Conservation (phyloP, 2,888 invertebrate species). For the Lithophane socia region DNA sequence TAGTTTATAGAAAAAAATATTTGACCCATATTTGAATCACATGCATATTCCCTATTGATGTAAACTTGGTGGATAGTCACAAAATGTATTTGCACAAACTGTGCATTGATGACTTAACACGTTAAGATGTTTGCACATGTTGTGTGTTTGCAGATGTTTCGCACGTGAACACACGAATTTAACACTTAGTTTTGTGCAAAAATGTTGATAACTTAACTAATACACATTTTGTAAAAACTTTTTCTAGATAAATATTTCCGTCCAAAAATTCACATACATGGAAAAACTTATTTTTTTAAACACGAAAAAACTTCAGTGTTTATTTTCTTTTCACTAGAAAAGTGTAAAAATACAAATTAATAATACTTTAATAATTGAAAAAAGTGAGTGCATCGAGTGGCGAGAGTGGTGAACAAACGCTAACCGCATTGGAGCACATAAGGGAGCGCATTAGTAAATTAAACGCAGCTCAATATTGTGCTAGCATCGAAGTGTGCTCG, state of each 20-base stretch:
- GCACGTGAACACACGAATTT: neutral
- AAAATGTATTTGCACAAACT: slow-evolving; percentile 16
- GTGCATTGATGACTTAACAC: neutral
- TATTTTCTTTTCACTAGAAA: neutral
- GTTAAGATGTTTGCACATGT: neutral
- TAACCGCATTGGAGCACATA: slow-evolving; percentile 36
- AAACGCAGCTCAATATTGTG: slow-evolving; percentile 56
- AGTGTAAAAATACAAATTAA: neutral
- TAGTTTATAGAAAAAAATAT: no score
- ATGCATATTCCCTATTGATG: no score
- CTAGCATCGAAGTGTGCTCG: slow-evolving; percentile 19
- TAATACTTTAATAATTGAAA: slow-evolving; percentile 20
- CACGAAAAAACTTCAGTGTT: neutral
- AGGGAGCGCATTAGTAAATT: slow-evolving; percentile 67
- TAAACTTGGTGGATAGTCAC: slow-evolving; percentile 5
- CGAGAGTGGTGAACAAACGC: slow-evolving; percentile 40
- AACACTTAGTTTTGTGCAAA: neutral
- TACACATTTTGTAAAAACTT: neutral
- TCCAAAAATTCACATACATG: neutral
- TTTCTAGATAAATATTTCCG: neutral
- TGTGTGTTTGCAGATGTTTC: no score
- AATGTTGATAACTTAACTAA: neutral
- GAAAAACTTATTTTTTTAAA: neutral
- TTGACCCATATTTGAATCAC: no score
- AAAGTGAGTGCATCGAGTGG: slow-evolving; percentile 13